phyloP scores from a whole-genome alignment of 2,888 invertebrate species.

The Steinernema carpocapsae region DNA sequence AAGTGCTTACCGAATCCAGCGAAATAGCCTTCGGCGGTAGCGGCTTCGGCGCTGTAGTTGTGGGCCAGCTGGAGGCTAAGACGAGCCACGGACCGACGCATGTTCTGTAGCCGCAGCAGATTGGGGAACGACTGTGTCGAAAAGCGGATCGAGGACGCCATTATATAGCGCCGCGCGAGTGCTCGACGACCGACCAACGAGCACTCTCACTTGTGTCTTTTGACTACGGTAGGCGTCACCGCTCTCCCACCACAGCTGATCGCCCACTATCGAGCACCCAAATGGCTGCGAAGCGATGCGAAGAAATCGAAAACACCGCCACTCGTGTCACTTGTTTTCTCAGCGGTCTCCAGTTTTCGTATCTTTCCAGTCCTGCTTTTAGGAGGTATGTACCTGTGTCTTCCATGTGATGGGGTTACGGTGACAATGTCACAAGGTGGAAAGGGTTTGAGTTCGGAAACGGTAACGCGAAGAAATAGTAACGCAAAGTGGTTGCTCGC shows the following conservation, averaged over 20 bases:
- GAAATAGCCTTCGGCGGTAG: not conserved
- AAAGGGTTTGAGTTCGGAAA: too few species aligned
- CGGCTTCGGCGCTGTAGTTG: slow-evolving; percentile 25
- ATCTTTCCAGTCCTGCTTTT: not conserved
- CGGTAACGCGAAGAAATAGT: not conserved
- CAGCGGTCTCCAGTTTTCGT: not conserved
- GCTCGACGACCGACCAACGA: slow-evolving; percentile 15
- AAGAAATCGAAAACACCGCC: not conserved
- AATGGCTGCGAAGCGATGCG: not conserved
- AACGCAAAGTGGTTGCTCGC: not conserved
- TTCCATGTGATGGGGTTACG: too few species aligned
- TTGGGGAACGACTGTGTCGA: not conserved
- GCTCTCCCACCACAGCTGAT: slow-evolving; percentile 26
- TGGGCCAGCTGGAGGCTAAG: not conserved
- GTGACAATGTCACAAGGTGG: too few species aligned
- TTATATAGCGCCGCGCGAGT: not conserved
- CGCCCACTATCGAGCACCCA: slow-evolving; percentile 19
- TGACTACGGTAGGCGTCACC: slow-evolving; percentile 5
- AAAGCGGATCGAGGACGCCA: not conserved
- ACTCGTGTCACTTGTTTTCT: slow-evolving; percentile 23
- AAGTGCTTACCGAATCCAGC: slow-evolving; percentile 9
- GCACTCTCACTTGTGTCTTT: not conserved
- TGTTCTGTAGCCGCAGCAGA: not conserved
- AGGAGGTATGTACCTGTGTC: too few species aligned
- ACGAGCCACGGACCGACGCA: slow-evolving; percentile 12